These are phyloP conservation scores for Hemitrygon akajei DNA, from an alignment of 2,797 vertebrate genomes.

Conservation along the genomic window DNA sequence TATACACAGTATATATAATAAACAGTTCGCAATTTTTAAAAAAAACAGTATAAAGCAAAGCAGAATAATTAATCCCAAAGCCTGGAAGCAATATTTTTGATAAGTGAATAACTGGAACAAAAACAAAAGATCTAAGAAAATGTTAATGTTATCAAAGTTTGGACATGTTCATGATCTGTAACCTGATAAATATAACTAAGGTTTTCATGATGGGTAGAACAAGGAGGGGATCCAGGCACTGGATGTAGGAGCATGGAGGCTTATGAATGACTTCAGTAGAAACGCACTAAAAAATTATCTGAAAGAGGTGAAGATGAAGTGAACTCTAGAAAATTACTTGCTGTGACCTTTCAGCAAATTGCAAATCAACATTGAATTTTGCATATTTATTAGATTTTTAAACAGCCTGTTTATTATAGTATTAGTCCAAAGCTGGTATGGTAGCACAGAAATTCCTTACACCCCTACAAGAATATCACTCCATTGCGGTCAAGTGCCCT, in stretches of 20 bases:
- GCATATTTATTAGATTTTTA: neutral
- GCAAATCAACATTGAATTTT: neutral
- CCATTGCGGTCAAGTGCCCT: too few relatives aligned
- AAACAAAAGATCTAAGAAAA: neutral
- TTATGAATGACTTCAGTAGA: neutral
- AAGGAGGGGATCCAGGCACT: too few relatives aligned
- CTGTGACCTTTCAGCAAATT: neutral
- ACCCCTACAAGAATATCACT: too few relatives aligned
- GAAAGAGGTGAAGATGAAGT: neutral
- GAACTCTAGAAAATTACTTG: neutral
- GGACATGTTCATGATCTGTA: neutral
- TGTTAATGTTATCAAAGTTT: neutral
- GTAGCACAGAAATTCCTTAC: neutral
- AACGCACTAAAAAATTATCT: neutral
- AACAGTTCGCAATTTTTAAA: neutral
- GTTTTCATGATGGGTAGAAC: neutral
- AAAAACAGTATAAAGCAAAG: neutral
- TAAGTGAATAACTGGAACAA: neutral
- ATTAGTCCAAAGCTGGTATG: neutral
- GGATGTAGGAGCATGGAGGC: too few relatives aligned
- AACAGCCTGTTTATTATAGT: neutral
- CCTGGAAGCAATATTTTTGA: neutral
- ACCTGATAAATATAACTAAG: neutral
- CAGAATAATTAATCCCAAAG: neutral
- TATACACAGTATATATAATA: too few relatives aligned